Conservation (phyloP, 2,113 vertebrate species). For the Sinocyclocheilus grahami region DNA sequence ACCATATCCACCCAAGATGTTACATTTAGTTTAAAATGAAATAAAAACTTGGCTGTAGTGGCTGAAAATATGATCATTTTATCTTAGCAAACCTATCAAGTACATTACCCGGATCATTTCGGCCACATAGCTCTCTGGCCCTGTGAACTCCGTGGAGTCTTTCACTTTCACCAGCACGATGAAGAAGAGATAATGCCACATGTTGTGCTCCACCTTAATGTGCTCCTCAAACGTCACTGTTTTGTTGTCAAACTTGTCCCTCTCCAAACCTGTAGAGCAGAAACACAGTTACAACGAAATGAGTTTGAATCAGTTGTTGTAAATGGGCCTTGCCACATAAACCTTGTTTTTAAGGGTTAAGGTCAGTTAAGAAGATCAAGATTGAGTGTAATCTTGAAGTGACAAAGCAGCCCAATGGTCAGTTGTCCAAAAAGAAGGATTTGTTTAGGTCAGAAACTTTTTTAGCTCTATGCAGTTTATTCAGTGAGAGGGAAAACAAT, state of each 20-base stretch:
- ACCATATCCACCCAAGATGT: not conserved
- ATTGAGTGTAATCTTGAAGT: not conserved
- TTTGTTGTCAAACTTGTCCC: slow-evolving; percentile 99
- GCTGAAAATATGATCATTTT: not conserved
- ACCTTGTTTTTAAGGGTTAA: not conserved
- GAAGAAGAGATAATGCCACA: slow-evolving; percentile 99
- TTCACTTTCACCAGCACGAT: slow-evolving; percentile 98
- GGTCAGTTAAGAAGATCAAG: slow-evolving; percentile 25
- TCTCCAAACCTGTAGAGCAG: slow-evolving; percentile 83
- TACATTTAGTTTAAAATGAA: not conserved
- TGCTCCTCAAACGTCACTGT: slow-evolving; percentile 99
- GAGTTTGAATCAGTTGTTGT: not conserved
- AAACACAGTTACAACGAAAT: slow-evolving; percentile 4
- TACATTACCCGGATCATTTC: slow-evolving; percentile 87
- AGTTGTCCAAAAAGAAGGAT: not conserved
- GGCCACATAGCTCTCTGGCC: slow-evolving; percentile 97
- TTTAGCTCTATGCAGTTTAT: not conserved
- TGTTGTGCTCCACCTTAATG: slow-evolving; percentile 98
- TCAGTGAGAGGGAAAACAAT: slow-evolving; percentile 5
- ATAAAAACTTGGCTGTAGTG: not conserved
- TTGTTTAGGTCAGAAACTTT: not conserved
- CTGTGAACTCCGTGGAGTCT: slow-evolving; percentile 96
- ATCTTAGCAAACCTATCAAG: no score
- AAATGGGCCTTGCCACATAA: not conserved
- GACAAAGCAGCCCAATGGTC: not conserved